Evolutionary conservation across 1,140 invertebrate genomes (phyloP).

Genomic region (Leptonema lineaticorne): DNA sequence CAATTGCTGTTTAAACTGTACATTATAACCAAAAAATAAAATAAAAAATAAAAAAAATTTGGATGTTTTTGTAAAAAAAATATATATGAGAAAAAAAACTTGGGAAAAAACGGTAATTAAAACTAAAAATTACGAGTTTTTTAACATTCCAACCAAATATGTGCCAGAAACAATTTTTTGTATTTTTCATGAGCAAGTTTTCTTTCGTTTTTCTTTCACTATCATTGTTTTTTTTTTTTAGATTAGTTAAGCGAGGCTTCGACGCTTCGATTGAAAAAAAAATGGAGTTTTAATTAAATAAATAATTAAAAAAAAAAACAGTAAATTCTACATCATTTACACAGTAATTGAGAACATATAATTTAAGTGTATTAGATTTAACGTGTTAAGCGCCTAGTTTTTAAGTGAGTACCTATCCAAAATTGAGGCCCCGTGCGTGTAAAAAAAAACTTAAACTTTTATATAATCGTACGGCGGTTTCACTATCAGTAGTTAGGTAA

Average conservation of each 20-base stretch:
- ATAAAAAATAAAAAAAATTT: no score
- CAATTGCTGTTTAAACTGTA: constrained; percentile 38
- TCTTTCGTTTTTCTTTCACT: no score
- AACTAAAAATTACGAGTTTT: constrained; percentile 31
- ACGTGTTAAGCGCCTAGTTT: constrained; percentile 30
- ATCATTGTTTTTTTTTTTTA: no score
- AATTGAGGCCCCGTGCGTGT: constrained; percentile 24
- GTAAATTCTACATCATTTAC: constrained; percentile 39
- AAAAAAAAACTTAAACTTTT: constrained; percentile 11
- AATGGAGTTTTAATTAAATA: neutral
- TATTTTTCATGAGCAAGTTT: constrained; percentile 41
- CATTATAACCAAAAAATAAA: constrained; percentile 33
- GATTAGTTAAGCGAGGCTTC: constrained; percentile 25
- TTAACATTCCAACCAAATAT: constrained; percentile 55
- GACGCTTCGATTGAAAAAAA: constrained; percentile 19
- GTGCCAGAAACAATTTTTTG: constrained; percentile 54
- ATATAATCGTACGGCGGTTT: constrained; percentile 36
- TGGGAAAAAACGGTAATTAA: no score
- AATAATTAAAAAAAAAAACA: neutral
- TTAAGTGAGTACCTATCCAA: constrained; percentile 36
- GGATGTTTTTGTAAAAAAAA: constrained; percentile 42
- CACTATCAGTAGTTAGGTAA: constrained; percentile 41
- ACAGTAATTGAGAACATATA: constrained; percentile 37
- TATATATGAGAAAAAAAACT: no score
- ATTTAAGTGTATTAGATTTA: constrained; percentile 39